phyloP scores from a whole-genome alignment of 2,888 invertebrate genomes.

The Hoplodrina ambigua region DNA sequence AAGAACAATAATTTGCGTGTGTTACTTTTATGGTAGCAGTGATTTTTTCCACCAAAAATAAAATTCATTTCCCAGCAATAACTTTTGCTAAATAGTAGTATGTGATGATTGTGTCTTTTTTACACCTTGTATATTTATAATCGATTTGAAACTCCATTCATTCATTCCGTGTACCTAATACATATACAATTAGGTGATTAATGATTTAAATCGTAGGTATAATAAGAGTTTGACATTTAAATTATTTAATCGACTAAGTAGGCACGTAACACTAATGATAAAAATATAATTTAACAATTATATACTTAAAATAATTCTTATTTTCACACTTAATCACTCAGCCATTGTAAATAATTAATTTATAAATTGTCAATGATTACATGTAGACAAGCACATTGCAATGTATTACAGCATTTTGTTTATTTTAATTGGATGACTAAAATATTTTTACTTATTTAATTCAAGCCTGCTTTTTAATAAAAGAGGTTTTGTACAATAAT shows the following conservation, averaged over 20 bases:
- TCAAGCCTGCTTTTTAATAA: neutral
- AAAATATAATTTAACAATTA: slow-evolving; percentile 21
- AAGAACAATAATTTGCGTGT: too few relatives aligned
- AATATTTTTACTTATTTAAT: neutral
- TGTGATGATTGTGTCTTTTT: too few relatives aligned
- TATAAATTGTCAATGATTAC: neutral
- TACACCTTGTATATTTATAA: too few relatives aligned
- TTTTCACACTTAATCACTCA: neutral
- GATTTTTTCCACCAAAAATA: too few relatives aligned
- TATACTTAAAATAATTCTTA: neutral
- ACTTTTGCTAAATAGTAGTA: too few relatives aligned
- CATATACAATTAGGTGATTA: too few relatives aligned
- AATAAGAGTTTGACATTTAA: too few relatives aligned
- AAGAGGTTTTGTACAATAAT: neutral
- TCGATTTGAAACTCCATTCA: too few relatives aligned
- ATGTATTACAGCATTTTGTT: slow-evolving; percentile 3
- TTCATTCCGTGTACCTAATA: neutral
- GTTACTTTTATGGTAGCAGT: too few relatives aligned
- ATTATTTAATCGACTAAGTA: too few relatives aligned
- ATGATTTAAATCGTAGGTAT: too few relatives aligned
- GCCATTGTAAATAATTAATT: slow-evolving; percentile 11
- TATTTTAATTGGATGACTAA: neutral
- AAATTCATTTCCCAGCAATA: too few relatives aligned
- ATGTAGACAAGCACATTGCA: slow-evolving; percentile 6
- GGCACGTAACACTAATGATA: slow-evolving; percentile 24